Evolutionary conservation across 2,797 vertebrate species (phyloP).

Genomic region (Hippocampus kuda): DNA sequence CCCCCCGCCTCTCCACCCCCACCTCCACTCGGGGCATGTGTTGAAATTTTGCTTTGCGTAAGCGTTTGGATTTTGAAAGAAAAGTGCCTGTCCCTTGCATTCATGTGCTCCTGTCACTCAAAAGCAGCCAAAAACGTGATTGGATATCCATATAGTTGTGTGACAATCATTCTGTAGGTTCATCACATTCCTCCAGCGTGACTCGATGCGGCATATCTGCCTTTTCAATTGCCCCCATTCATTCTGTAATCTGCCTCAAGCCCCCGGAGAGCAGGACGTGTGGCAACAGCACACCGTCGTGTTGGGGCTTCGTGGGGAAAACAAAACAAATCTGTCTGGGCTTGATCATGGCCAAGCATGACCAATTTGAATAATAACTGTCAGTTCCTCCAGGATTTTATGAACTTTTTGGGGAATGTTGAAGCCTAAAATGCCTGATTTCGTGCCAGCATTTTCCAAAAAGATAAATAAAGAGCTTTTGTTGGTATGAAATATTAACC

Average conservation of each 20-base stretch:
- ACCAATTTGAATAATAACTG: neutral
- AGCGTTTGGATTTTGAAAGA: constrained; percentile 39
- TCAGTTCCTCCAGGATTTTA: neutral
- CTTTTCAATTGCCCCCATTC: constrained; percentile 52
- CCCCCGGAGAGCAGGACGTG: constrained; percentile 28
- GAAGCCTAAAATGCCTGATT: neutral
- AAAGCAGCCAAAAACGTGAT: neutral
- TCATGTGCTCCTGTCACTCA: constrained; percentile 27
- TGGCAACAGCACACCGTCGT: neutral
- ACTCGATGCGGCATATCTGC: constrained; percentile 50
- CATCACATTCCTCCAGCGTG: constrained; percentile 67
- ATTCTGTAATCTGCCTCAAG: constrained; percentile 50
- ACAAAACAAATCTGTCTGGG: neutral
- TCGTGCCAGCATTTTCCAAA: neutral
- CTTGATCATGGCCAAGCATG: neutral
- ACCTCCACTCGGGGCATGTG: constrained; percentile 21
- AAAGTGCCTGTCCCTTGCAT: constrained; percentile 1
- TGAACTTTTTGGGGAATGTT: neutral
- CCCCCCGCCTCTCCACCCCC: neutral
- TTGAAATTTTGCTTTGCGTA: constrained; percentile 20
- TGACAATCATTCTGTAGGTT: constrained; percentile 58
- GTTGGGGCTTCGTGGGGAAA: neutral
- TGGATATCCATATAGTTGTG: neutral
- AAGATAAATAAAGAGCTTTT: neutral
- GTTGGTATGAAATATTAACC: too few relatives aligned